Evolutionary conservation across 1,140 invertebrate species (phyloP).

Genomic region (Neuroterus valhalla): DNA sequence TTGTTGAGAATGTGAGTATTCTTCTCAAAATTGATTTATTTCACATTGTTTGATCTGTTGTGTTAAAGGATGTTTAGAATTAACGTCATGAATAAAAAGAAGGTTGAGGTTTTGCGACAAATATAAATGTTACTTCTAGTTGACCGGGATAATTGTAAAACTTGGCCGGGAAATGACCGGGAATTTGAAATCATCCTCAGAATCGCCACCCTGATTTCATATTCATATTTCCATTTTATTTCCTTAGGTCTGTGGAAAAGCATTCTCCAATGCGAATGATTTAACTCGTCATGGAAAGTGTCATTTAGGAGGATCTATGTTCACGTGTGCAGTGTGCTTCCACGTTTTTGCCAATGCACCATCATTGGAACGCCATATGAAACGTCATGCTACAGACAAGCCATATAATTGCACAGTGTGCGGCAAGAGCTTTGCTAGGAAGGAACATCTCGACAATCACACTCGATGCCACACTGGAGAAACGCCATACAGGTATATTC

Average conservation of each 20-base stretch:
- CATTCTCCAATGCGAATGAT: slow-evolving; percentile 85
- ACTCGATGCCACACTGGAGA: slow-evolving; percentile 90
- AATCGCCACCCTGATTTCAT: too few relatives aligned
- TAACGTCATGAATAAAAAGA: too few relatives aligned
- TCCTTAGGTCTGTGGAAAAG: slow-evolving; percentile 82
- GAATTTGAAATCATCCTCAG: too few relatives aligned
- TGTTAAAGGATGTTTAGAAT: too few relatives aligned
- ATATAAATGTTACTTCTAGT: too few relatives aligned
- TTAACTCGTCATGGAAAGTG: slow-evolving; percentile 87
- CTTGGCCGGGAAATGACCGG: too few relatives aligned
- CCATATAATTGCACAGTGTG: slow-evolving; percentile 88
- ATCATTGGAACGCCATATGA: slow-evolving; percentile 83
- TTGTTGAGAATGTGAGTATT: too few relatives aligned
- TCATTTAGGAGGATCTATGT: slow-evolving; percentile 85
- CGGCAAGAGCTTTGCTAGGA: slow-evolving; percentile 90
- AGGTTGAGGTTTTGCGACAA: too few relatives aligned
- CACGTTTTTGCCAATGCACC: slow-evolving; percentile 85
- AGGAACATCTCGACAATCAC: slow-evolving; percentile 89
- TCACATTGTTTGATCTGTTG: too few relatives aligned
- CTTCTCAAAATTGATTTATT: too few relatives aligned
- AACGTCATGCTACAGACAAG: slow-evolving; percentile 86
- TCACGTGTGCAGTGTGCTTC: slow-evolving; percentile 83
- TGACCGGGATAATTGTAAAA: too few relatives aligned
- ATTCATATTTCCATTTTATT: not conserved
- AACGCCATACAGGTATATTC: slow-evolving; percentile 80